phyloP scores from a whole-genome alignment of 92 coral and sea anemone genomes.

The Heliopora coerulea region DNA sequence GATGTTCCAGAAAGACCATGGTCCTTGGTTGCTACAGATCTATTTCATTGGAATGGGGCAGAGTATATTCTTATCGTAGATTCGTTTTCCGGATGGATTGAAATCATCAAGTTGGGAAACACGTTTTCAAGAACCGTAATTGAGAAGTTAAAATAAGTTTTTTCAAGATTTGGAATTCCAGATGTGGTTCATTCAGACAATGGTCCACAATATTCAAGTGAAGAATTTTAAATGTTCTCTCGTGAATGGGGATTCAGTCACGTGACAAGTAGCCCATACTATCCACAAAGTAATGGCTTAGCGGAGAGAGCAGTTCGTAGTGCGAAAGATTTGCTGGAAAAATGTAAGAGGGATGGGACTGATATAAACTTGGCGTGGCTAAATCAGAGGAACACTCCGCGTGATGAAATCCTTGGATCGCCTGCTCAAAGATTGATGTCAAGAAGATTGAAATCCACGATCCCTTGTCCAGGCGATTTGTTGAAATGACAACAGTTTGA shows the following conservation, averaged over 20 bases:
- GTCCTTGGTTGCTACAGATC: conserved; percentile 17
- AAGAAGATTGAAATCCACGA: conserved; percentile 33
- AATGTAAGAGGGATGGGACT: conserved; percentile 43
- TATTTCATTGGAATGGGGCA: conserved; percentile 35
- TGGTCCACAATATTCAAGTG: conserved; percentile 53
- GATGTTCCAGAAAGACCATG: conserved; percentile 47
- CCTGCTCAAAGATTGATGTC: conserved; percentile 55
- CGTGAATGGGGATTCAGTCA: conserved; percentile 51
- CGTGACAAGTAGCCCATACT: conserved; percentile 41
- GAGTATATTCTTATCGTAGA: conserved; percentile 29
- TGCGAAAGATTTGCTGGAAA: conserved; percentile 48
- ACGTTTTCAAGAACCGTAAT: conserved; percentile 40
- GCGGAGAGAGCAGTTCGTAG: conserved; percentile 42
- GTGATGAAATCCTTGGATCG: conserved; percentile 40
- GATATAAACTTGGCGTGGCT: conserved; percentile 39
- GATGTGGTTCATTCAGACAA: conserved; percentile 43
- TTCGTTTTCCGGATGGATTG: conserved; percentile 45
- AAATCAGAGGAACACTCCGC: conserved; percentile 41
- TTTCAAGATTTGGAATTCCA: conserved; percentile 44
- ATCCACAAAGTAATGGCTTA: conserved; percentile 54
- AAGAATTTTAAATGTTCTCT: conserved; percentile 43
- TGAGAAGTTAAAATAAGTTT: conserved; percentile 37
- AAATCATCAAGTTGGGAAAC: conserved; percentile 22
- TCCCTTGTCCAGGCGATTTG: conserved; percentile 23
- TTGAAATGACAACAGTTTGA: conserved; percentile 26